Evolutionary conservation across 2,113 vertebrate genomes (phyloP), one percentile per base, ranked within the genome.

Genomic region (Sminthopsis crassicaudata): DNA sequence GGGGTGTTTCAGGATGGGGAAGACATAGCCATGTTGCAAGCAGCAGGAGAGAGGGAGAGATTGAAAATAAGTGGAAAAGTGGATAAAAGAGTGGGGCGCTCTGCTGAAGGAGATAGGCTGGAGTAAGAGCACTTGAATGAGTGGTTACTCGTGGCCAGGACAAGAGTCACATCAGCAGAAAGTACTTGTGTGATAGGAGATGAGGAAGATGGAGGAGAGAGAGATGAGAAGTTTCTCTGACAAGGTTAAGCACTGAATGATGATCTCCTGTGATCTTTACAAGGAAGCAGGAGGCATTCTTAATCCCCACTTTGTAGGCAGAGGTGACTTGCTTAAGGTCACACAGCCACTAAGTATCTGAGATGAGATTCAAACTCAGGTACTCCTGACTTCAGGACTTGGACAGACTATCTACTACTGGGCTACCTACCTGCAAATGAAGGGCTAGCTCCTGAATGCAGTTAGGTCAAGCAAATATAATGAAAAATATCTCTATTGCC

Each of bases 401-500:
- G 30, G 30, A 14, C 14, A 4, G 0, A 4, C 27, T 67, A 67
- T 67, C 57, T 11, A 67, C 57, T 11, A 67, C 30, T 36, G 30
- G 27, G 11, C 27, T 10, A 67, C 11, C 57, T 16, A 67, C 0
- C 55, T 57, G 8, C 55, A 57, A 57, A 36, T 14, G 60, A 67
- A 67, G 3, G 57, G 0, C 10, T 30, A 30, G 11, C 0, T 30
- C 0, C 30, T 36, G 60, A 67, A 67, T 4, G 3, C 16, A 12
- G 12, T 67, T 36, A 67, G 60, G 60, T 36, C 60, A 67, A 67
- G 60, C 12, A 67, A 16, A 67, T 67, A 67, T 36, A 67, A 67
- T 67, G 60, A 36, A 91, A 97, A 91, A 94, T 26, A 16, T 53
- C 19, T 91, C 10, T 57, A 94, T 30, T 95, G 91, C 46, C 67